Base-by-base conservation (phyloP, 2,888 invertebrate genomes). In the Leucozona laternaria region DNA sequence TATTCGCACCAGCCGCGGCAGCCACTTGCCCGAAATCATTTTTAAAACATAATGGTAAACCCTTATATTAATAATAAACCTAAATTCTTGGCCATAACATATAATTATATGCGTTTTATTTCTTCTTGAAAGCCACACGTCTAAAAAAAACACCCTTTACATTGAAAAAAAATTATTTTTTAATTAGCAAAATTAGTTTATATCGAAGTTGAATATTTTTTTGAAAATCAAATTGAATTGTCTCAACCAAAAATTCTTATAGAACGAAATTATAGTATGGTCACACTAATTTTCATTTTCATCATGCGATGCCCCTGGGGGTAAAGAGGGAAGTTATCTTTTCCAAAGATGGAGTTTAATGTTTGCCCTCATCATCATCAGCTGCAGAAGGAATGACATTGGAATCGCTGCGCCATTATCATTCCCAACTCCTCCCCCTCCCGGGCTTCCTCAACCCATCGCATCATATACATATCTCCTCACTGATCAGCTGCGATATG, bases 291-390 rank as follows among this genome's bases (percentile, higher is more conserved):
- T 34, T 48, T 22, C 15, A 22, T 25, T 28, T 6, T 2, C 8
- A 2, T 10, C 22, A 11, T 22, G 22, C 15, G 10, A 0, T 22
- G 68, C 73, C 55, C 20, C 48, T 28, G 55, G 20, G 73, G 31
- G 25, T 6, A 11, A 40, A 53, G 5, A 45, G 43, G 43, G 64
- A 68, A 48, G 40, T 53, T 55, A 34, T 37, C 13, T 53, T 48
- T 4, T 43, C 34, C 40, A 48, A 58, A 28, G 62, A 71, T 72
- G 45, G 31, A 71, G 66, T 57, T 62, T 72, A 72, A 72, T 80
- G 57, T 77, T 73, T 72, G 53, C 76, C 31, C 43, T 34, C 73
- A 62, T 62, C 73, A 37, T 62, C 50, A 58, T 71, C 71, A 60
- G 55, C 48, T 34, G 55, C 4, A 62, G 22, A 48, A 37, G 66